Base-by-base conservation (phyloP, 2,888 invertebrate genomes). In the Meandrusa payeni region DNA sequence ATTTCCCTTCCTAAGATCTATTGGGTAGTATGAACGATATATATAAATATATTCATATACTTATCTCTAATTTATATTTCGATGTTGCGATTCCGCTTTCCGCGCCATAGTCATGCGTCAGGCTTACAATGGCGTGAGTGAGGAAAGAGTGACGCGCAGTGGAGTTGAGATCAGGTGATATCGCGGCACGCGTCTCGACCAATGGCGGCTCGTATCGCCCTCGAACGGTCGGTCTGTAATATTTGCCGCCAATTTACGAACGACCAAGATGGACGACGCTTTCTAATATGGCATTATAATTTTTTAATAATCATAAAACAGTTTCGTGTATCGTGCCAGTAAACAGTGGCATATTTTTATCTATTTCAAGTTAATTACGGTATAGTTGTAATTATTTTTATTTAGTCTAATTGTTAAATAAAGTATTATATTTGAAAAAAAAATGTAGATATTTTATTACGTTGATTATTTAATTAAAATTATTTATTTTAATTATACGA, bases 231-330 rank as follows among this genome's bases (percentile, higher is more conserved):
- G n/a, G n/a, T n/a, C 26, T 15, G 27, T 22, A n/a, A n/a, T n/a
- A n/a, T n/a, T n/a, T 26, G 2, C 11, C n/a, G 15, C 28, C 22
- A 29, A 29, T 39, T 10, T 10, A 1, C 6, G 2, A 13, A 5
- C 7, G 22, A 2, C 1, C 19, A 5, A 4, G 5, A 3, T 20
- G 3, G 1, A 12, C 11, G 13, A 39, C 23, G 39, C 20, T 73
- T 46, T 40, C 54, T 9, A 44, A 64, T 7, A 59, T 79, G 26
- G 5, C 26, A 9, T n/a, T n/a, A n/a, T n/a, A n/a, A n/a, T n/a
- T n/a, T n/a, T n/a, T n/a, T n/a, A n/a, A 12, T 1, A 15, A 9
- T 7, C 2, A 5, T 26, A 4, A 15, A 3, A 10, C 9, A 26
- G 11, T 23, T 44, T 57, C 52, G 46, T n/a, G n/a, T n/a, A n/a